phyloP scores from a whole-genome alignment of 2,888 invertebrate species.

The Sphinx pinastri region DNA sequence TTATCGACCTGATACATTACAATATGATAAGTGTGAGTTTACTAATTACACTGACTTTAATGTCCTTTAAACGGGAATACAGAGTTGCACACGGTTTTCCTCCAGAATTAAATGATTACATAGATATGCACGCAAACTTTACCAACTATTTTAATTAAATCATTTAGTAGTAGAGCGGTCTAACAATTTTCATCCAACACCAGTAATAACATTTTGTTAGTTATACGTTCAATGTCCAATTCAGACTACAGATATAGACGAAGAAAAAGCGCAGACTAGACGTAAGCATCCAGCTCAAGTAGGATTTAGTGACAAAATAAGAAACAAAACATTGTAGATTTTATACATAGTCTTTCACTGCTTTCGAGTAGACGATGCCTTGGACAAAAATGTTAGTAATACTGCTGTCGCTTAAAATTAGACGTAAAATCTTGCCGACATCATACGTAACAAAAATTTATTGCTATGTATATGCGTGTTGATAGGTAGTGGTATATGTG shows the following conservation, averaged over 20 bases:
- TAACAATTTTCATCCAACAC: no score
- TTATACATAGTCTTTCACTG: slow-evolving; percentile 1
- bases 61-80: no score
- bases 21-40: no score
- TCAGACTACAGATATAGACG: not conserved
- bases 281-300: slow-evolving; percentile 16
- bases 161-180: no score
- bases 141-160: no score
- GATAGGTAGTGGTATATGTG: not conserved
- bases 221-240: not conserved
- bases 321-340: slow-evolving; percentile 9
- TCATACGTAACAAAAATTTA: no score
- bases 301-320: slow-evolving; percentile 17
- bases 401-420: not conserved
- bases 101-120: no score
- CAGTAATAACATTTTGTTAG: not conserved
- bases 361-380: not conserved
- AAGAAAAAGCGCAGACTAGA: not conserved
- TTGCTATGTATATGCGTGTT: no score
- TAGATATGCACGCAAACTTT: no score
- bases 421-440: not conserved
- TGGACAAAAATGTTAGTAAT: slow-evolving; percentile 4
- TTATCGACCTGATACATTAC: no score
- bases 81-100: no score
- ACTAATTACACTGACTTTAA: no score